Base-by-base conservation (phyloP, 2,797 vertebrate species). In the Acipenser ruthenus region DNA sequence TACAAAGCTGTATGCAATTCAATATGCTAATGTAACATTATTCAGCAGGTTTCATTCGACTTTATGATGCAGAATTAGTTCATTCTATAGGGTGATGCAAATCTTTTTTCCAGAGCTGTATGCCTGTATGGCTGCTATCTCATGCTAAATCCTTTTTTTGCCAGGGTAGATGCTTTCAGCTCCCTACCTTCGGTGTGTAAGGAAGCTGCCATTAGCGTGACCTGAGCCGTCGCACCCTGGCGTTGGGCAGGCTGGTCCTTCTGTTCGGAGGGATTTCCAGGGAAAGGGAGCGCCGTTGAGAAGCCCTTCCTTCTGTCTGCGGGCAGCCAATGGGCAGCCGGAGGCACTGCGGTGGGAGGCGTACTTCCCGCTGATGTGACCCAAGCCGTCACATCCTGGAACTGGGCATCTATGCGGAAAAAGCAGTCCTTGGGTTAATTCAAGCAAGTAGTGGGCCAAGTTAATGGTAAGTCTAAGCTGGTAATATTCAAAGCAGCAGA, bases 361-460 rank as follows among this genome's bases (percentile, higher is more conserved):
- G 0, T 98, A 99, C 79, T 99, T 99, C 68, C 97, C 96, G 0
- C 96, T 98, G 81, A 99, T 97, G 83, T 99, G 97, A 63, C 97
- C 97, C 5, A 98, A 87, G 68, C 97, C 97, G 74, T 97, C 95
- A 0, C 97, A 99, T 64, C 97, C 96, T 0, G 95, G 95, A 71
- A 99, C 95, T 0, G 96, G 96, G 79, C 96, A 99, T 84, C 96
- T 98, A 81, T 63, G 18, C 23, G 10, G 18, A 37, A n/a, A 71
- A n/a, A 63, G 18, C 51, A 64, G 66, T 70, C 49, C 23, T 47
- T 15, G n/a, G 11, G 72, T 67, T 60, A 61, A 68, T 65, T 66
- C 68, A 63, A 68, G 63, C 65, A 63, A 63, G 63, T n/a, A 50
- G 49, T 68, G 65, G 51, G 64, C 49, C 65, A 52, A 47, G 58